Evolutionary conservation across 2,888 invertebrate species (phyloP), one percentile per base, ranked within the genome.

Genomic region (Eristalinus sepulchralis): DNA sequence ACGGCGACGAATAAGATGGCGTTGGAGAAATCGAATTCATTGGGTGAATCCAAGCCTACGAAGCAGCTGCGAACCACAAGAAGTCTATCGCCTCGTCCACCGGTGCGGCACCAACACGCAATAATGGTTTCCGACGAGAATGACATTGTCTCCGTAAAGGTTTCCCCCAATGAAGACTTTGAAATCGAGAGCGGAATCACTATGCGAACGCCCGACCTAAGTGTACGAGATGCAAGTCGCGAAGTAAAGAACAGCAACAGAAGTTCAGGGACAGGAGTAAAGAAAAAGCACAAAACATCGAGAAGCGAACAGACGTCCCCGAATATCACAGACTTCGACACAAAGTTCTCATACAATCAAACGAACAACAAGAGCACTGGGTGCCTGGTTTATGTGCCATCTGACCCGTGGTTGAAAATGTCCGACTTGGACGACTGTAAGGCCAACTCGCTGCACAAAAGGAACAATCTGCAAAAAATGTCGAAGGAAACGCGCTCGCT

Each of bases 1-100:
- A 88, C 95, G 93, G 95, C 95, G 90, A 95, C 95, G 89, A 95
- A 89, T 77, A 83, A 89, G 63, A 67, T 64, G 1, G 60, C 88
- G 3, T 86, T 91, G 10, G 90, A 91, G 57, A 91, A 91, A 81
- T 90, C 90, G 0, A 90, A 91, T 67, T 89, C 89, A 4, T 86
- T 91, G 34, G 90, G 89, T n/a, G 90, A 90, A 53, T 89, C 90
- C 1, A 90, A 90, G 59, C 88, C 90, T 53, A 86, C 85, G 39
- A 90, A 90, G 55, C 89, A 89, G 53, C 81, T 91, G 64, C 88
- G 90, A 31, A 90, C 89, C 0, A 90, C 90, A 20, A 88, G 90
- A 59, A 90, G 90, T 33, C 83, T 90, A 17, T 91, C 90, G 36
- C 90, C 91, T 62, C 88, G 90, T 59, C 90, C 90, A 27, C 89